These are phyloP conservation scores for Trichonephila clavipes DNA, from an alignment of 1,140 invertebrate genomes.

Conservation along the genomic window DNA sequence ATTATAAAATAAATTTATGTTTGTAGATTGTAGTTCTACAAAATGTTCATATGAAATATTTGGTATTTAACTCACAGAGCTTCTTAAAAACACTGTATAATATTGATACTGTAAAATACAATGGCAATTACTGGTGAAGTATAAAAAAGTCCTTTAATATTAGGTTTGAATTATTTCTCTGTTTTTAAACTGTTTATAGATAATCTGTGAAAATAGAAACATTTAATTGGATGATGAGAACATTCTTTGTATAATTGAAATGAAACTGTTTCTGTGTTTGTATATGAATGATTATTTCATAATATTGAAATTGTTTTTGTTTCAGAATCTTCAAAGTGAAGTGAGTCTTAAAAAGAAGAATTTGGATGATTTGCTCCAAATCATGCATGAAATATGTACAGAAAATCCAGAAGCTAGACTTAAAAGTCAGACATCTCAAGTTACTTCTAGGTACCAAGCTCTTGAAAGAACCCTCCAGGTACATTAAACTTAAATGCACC, in stretches of 20 bases:
- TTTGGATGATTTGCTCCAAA: conserved; percentile 85
- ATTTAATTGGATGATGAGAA: conserved; percentile 86
- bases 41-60: too few relatives aligned
- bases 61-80: too few relatives aligned
- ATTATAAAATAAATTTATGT: too few relatives aligned
- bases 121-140: too few relatives aligned
- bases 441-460: conserved; percentile 88
- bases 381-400: conserved; percentile 87
- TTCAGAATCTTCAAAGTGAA: conserved; percentile 85
- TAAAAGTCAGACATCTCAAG: conserved; percentile 88
- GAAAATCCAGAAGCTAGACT: conserved; percentile 91
- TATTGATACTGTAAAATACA: too few relatives aligned
- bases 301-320: conserved; percentile 82
- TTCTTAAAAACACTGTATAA: too few relatives aligned
- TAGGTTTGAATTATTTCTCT: too few relatives aligned
- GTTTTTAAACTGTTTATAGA: conserved; percentile 84
- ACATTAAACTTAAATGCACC: background rate
- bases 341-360: conserved; percentile 81
- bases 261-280: too few relatives aligned
- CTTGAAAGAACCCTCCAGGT: conserved; percentile 82
- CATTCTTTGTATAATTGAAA: too few relatives aligned
- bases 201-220: conserved; percentile 85
- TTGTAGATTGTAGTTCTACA: too few relatives aligned
- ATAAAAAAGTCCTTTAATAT: too few relatives aligned
- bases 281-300: background rate